Evolutionary conservation across 2,888 invertebrate genomes (phyloP).

Genomic region (Cosmia pyralina): DNA sequence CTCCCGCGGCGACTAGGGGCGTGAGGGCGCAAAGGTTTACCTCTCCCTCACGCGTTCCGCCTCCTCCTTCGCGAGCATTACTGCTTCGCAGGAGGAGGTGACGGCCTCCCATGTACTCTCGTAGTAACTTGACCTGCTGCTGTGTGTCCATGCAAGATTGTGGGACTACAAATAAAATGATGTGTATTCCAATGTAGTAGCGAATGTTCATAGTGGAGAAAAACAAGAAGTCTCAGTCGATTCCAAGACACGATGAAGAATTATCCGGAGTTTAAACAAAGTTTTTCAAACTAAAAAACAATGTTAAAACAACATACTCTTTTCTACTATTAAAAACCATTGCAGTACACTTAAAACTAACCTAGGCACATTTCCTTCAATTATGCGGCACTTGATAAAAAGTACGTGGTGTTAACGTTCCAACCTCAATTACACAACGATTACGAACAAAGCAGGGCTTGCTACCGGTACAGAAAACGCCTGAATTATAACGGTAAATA

Average conservation of each 20-base stretch:
- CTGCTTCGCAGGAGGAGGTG: too few species aligned
- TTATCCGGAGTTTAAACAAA: not conserved
- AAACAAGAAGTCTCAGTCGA: not conserved
- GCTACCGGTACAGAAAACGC: constrained; percentile 7
- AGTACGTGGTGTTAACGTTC: constrained; percentile 35
- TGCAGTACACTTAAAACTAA: constrained; percentile 40
- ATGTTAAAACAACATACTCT: not conserved
- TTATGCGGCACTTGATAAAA: constrained; percentile 57
- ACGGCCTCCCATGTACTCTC: too few species aligned
- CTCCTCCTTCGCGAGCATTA: too few species aligned
- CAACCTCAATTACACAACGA: constrained; percentile 47
- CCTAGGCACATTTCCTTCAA: constrained; percentile 36
- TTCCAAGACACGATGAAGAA: not conserved
- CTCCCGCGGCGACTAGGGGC: too few species aligned
- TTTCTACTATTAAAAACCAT: constrained; percentile 10
- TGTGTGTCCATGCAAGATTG: not conserved
- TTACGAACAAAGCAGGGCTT: constrained; percentile 24
- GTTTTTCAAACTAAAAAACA: not conserved
- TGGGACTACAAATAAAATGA: constrained; percentile 3
- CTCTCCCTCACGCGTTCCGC: too few species aligned
- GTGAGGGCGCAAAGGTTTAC: too few species aligned
- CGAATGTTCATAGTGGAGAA: not conserved
- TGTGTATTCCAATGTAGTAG: not conserved
- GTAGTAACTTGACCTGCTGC: too few species aligned
- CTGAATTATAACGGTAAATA: constrained; percentile 12